Base-by-base conservation (phyloP, 2,113 vertebrate species). In the Paraplagusia blochii region DNA sequence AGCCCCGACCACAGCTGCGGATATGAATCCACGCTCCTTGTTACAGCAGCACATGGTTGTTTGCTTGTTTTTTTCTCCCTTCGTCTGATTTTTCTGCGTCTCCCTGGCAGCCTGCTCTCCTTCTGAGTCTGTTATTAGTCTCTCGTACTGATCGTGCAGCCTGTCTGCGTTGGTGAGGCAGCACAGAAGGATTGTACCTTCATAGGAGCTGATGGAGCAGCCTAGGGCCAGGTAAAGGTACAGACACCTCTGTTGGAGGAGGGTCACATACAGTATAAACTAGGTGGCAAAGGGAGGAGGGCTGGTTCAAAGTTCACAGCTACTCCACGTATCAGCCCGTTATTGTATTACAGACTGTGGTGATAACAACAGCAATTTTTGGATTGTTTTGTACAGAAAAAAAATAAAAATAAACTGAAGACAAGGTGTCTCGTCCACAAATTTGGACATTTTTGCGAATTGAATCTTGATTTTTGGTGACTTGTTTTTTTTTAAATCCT, bases 1-100 rank as follows among this genome's bases (percentile, higher is more conserved):
- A 0, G 59, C 93, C 1, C 95, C 93, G 0, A 94, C 15, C 56
- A 91, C 33, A 3, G 93, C 89, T 43, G 92, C 94, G 0, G 84
- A 4, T 1, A 93, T 79, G 44, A 98, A 88, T 29, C 89, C 88
- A 47, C 87, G 84, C 74, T 73, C 90, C 7, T 29, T 74, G 59
- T 63, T 74, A 56, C 93, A 95, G 66, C 69, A 90, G 61, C 79
- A 80, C 88, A 89, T 89, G 79, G 70, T 66, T 46, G 45, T 60
- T 72, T 74, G 63, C 47, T 55, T 29, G 22, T 29, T 29, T 29
- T 29, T 29, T 63, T 47, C 19, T 70, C 59, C 52, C 50, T 79
- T 69, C 38, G 60, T 60, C 63, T 53, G 44, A 11, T 19, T 16
- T 64, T 72, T 51, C 57, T 53, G 55, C 68, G 44, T 56, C 53